phyloP scores from a whole-genome alignment of 2,113 vertebrate genomes.

The Dascyllus trimaculatus region DNA sequence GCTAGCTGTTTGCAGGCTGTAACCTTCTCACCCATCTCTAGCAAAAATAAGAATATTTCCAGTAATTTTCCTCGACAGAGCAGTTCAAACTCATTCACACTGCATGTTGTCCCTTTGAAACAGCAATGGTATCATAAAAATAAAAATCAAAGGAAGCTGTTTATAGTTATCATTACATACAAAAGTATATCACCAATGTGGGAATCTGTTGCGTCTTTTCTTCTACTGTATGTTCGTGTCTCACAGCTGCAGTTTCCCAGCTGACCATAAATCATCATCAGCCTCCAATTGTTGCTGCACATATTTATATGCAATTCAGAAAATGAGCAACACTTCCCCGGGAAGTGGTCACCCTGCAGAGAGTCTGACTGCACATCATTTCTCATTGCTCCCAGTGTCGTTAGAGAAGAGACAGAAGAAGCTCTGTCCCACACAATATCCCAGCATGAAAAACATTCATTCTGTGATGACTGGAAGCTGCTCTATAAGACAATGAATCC shows the following conservation, averaged over 20 bases:
- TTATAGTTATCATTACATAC: constrained; percentile 4
- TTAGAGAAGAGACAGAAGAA: constrained; percentile 28
- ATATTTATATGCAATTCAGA: constrained; percentile 64
- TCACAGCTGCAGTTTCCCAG: constrained; percentile 51
- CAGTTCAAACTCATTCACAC: neutral
- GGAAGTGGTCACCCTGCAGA: constrained; percentile 49
- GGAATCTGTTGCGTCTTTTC: constrained; percentile 21
- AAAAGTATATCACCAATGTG: neutral
- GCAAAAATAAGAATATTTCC: neutral
- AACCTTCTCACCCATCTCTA: neutral
- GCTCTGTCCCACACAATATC: constrained; percentile 6
- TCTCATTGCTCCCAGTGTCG: constrained; percentile 26
- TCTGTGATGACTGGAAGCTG: constrained; percentile 33
- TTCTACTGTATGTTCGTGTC: neutral
- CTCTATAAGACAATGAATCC: constrained; percentile 41
- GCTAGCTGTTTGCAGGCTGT: no score
- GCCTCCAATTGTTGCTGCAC: constrained; percentile 40
- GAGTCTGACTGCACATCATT: constrained; percentile 45
- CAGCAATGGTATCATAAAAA: neutral
- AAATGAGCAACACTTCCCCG: constrained; percentile 57
- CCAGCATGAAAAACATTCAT: constrained; percentile 39
- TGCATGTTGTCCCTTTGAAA: neutral
- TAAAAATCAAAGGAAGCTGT: constrained; percentile 21
- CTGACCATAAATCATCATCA: constrained; percentile 70
- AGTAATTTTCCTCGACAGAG: neutral